phyloP scores from a whole-genome alignment of 1,140 invertebrate genomes.

The Drosophila sechellia region DNA sequence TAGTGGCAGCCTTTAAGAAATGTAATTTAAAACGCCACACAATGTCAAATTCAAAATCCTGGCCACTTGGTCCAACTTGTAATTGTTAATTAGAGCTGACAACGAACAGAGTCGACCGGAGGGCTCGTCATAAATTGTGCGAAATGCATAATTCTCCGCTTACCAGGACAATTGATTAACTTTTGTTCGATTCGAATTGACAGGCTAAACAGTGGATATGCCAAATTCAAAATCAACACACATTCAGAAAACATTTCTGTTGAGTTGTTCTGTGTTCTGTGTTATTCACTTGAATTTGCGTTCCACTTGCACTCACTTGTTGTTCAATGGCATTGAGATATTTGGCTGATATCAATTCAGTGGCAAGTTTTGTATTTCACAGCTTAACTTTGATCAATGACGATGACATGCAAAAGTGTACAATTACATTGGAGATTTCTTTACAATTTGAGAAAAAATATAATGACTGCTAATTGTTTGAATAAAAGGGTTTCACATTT shows the following conservation, averaged over 20 bases:
- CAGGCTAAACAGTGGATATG: conserved; percentile 9
- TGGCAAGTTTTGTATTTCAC: conserved; percentile 1
- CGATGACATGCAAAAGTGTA: not conserved
- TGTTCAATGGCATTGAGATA: not conserved
- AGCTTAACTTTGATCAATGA: not conserved
- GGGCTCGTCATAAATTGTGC: conserved; percentile 12
- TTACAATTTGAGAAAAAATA: not conserved
- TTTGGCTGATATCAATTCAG: not conserved
- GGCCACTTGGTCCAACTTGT: conserved; percentile 29
- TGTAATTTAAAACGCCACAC: conserved; percentile 22
- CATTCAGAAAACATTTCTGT: not conserved
- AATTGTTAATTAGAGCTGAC: conserved; percentile 47
- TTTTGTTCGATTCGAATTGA: conserved; percentile 20
- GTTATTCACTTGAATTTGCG: not conserved
- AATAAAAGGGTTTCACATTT: conserved; percentile 1
- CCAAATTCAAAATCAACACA: not conserved
- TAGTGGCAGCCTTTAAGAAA: conserved; percentile 1
- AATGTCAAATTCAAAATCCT: conserved; percentile 7
- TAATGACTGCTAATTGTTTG: not conserved
- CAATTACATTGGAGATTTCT: not conserved
- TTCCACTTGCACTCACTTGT: not conserved
- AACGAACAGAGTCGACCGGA: conserved; percentile 5
- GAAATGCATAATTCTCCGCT: conserved; percentile 27
- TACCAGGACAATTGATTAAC: conserved; percentile 19
- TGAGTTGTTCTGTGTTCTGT: not conserved